These are phyloP conservation scores for Cygnus atratus DNA, from an alignment of 2,113 vertebrate genomes.

Conservation along the genomic window DNA sequence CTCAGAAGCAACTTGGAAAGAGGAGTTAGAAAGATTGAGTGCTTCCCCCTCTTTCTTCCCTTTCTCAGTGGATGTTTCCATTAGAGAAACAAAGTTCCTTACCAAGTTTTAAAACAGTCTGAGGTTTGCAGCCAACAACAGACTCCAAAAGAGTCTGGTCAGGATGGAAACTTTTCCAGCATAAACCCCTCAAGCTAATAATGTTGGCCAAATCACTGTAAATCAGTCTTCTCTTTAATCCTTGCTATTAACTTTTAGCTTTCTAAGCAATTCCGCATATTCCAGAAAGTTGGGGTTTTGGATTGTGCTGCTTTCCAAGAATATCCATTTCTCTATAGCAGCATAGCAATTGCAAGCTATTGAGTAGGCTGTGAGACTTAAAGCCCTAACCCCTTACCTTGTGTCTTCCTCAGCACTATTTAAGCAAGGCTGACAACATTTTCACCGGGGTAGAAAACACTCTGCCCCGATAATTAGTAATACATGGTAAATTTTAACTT, in stretches of 20 bases:
- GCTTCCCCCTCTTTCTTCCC: background rate
- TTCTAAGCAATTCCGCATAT: background rate
- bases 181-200: background rate
- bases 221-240: background rate
- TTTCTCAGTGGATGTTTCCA: background rate
- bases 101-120: background rate
- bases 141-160: background rate
- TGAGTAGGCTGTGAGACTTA: background rate
- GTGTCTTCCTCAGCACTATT: background rate
- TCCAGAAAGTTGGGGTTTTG: background rate
- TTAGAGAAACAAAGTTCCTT: background rate
- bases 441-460: background rate
- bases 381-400: background rate
- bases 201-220: background rate
- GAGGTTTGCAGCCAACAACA: background rate
- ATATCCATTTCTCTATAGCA: background rate
- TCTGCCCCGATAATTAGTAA: background rate
- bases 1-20: background rate
- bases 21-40: background rate
- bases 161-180: background rate
- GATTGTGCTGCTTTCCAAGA: background rate
- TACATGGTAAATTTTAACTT: background rate
- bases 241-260: background rate
- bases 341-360: background rate
- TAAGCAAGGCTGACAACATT: background rate